A percentile compares a stretch with the other conserved stretches of the same genome.
These are phyloP conservation scores for Alaudala cheleensis DNA, from an alignment of 2,113 vertebrate species.

Conservation along the genomic window DNA sequence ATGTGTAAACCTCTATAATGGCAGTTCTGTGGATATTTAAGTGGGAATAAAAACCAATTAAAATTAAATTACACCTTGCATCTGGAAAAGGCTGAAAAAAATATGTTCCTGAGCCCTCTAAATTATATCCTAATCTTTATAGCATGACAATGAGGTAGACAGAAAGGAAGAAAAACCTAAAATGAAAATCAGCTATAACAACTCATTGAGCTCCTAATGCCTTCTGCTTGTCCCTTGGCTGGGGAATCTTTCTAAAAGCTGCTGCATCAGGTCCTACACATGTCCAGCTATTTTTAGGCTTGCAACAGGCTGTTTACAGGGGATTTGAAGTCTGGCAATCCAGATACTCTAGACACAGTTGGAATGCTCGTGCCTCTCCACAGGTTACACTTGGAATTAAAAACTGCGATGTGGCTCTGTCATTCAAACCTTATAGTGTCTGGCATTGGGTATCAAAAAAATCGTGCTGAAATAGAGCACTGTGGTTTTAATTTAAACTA, in stretches of 20 bases:
- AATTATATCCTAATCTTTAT: background rate
- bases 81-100: background rate
- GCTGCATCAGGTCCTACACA: constrained; percentile 58
- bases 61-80: background rate
- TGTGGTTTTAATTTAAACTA: constrained; percentile 36
- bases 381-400: constrained; percentile 65
- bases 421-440: constrained; percentile 51
- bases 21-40: background rate
- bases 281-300: constrained; percentile 64
- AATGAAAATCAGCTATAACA: background rate
- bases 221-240: background rate
- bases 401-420: constrained; percentile 56
- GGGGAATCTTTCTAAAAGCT: constrained; percentile 41
- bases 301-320: constrained; percentile 60
- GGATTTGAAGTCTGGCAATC: constrained; percentile 66
- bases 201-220: background rate
- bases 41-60: background rate
- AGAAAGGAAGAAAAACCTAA: background rate
- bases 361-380: constrained; percentile 28
- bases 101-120: background rate
- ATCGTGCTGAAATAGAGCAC: constrained; percentile 24
- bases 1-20: background rate
- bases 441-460: constrained; percentile 43
- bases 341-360: constrained; percentile 67
- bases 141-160: background rate